A percentile compares a stretch with the other conserved stretches of the same genome.
Evolutionary conservation across 1,140 invertebrate species (phyloP).

Genomic region (Goniozus legneri): DNA sequence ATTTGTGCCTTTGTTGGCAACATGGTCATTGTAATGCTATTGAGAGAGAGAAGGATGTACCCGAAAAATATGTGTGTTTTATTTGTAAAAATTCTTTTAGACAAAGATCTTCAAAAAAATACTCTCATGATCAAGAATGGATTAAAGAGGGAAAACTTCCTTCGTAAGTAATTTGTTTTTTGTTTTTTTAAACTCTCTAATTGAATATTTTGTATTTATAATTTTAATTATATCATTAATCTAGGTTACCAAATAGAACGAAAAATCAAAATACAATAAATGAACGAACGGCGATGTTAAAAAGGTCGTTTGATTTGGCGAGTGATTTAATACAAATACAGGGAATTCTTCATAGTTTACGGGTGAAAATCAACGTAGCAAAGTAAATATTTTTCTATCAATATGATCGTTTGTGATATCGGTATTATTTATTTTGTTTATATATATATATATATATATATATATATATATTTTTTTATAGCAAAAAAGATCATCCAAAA

Average conservation of each 20-base stretch:
- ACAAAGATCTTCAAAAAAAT: constrained; percentile 67
- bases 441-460: background rate
- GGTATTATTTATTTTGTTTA: no score
- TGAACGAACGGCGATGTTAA: constrained; percentile 56
- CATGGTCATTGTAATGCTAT: constrained; percentile 86
- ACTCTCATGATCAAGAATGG: constrained; percentile 83
- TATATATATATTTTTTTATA: constrained; percentile 30
- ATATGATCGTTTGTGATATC: background rate
- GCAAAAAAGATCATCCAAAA: constrained; percentile 77
- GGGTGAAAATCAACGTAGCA: constrained; percentile 75
- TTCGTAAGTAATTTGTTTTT: constrained; percentile 34
- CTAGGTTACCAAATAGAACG: constrained; percentile 42
- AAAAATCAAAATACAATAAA: constrained; percentile 46
- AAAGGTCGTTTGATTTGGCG: constrained; percentile 70
- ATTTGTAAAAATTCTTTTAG: constrained; percentile 78
- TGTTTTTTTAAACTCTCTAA: background rate
- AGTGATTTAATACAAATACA: constrained; percentile 65
- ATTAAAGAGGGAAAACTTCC: constrained; percentile 78
- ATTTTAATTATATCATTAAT: constrained; percentile 13
- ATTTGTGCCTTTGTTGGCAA: constrained; percentile 92
- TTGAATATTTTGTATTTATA: background rate
- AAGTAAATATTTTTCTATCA: constrained; percentile 56
- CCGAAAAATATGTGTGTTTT: constrained; percentile 86
- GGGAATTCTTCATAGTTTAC: constrained; percentile 66
- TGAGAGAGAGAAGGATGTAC: constrained; percentile 74